Conservation (phyloP, 2,797 vertebrate species). For the Otolemur crassicaudatus region DNA sequence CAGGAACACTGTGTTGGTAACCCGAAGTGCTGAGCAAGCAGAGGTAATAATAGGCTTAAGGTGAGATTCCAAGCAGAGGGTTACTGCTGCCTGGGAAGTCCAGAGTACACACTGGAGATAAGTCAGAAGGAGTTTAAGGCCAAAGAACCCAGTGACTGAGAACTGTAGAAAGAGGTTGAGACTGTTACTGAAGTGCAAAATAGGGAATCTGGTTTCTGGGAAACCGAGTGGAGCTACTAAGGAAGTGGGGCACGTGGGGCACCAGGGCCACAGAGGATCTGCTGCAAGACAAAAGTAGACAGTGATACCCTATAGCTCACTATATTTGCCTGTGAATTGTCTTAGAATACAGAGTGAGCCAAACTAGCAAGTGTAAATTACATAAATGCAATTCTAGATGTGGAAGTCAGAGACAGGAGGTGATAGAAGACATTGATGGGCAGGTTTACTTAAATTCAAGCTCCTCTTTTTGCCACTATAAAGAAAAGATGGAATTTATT, state of each 20-base stretch:
- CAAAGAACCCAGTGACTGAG: background rate
- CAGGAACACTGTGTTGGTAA: background rate
- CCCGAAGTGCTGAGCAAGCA: background rate
- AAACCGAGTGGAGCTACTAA: background rate
- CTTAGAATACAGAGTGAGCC: background rate
- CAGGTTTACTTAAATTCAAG: background rate
- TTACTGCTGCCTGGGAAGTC: background rate
- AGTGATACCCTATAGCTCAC: background rate
- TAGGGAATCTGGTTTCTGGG: background rate
- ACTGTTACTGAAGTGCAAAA: background rate
- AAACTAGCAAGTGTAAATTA: background rate
- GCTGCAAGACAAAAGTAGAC: background rate
- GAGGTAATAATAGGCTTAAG: background rate
- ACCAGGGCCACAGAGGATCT: background rate
- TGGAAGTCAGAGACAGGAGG: background rate
- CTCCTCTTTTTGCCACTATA: background rate
- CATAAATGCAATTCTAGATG: background rate
- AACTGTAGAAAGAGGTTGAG: background rate
- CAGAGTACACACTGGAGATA: background rate
- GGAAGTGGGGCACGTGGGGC: background rate
- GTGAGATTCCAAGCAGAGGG: background rate
- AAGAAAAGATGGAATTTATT: background rate
- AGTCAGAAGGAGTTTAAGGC: background rate
- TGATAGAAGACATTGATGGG: background rate
- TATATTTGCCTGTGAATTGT: background rate